Evolutionary conservation across 2,113 vertebrate genomes (phyloP).

Genomic region (Petromus typicus): DNA sequence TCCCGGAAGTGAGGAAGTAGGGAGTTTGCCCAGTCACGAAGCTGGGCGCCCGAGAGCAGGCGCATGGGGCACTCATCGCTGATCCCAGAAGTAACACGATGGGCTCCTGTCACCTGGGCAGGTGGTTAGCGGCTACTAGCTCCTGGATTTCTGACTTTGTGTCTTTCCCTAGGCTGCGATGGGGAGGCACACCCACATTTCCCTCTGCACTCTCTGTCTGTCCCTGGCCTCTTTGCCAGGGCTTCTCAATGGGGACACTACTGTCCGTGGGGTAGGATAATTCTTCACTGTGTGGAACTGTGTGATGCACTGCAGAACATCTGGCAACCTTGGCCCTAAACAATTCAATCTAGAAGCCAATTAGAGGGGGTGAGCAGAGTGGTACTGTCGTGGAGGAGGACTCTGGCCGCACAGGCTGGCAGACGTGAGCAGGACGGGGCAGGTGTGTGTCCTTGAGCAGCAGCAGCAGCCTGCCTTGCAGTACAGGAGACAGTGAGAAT

Average conservation of each 20-base stretch:
- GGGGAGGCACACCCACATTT: background rate
- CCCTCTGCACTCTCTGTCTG: background rate
- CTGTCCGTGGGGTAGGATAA: background rate
- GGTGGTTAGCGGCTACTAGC: background rate
- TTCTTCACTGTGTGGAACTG: background rate
- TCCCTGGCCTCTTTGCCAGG: background rate
- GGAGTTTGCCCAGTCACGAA: background rate
- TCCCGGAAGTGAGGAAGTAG: background rate
- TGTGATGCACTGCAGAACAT: background rate
- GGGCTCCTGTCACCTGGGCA: background rate
- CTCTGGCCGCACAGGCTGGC: background rate
- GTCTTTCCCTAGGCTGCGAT: background rate
- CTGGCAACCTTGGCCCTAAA: background rate
- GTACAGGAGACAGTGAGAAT: background rate
- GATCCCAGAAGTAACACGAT: background rate
- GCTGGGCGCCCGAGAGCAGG: background rate
- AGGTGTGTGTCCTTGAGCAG: background rate
- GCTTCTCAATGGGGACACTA: background rate
- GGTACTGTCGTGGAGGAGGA: background rate
- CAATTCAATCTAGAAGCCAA: background rate
- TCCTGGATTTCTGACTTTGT: background rate
- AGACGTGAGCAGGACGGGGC: background rate
- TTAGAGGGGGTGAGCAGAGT: background rate
- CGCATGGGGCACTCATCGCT: background rate
- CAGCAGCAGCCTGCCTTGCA: background rate